Evolutionary conservation across 1,140 invertebrate genomes (phyloP), one percentile per base, ranked within the genome.

Genomic region (Drosophila miranda): DNA sequence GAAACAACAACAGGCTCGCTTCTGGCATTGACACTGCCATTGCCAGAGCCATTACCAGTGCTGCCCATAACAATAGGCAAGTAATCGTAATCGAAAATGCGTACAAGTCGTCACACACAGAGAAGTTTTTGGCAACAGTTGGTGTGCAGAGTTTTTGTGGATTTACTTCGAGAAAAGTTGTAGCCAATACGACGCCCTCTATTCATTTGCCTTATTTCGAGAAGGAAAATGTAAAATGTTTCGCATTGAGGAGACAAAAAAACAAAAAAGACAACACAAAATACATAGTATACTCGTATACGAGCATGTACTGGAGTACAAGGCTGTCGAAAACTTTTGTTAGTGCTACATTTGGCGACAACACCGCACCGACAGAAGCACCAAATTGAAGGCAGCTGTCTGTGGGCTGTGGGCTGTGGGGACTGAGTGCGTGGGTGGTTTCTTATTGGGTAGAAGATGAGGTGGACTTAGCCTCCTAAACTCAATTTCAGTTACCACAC

Each of bases 91-190:
- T 81, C 68, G 78, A 76, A 77, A 82, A 70, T 73, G 68, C 80
- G 78, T 73, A 77, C 71, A 78, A 77, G 48, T 50, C 56, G 23
- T 26, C 23, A 26, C 23, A 38, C 34, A 38, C 34, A 38, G 11
- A 54, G 49, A 46, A 71, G 64, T 72, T 68, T 67, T 38, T 70
- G 81, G 81, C 80, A 84, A 84, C 80, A 84, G 83, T 84, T 84
- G 80, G 81, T 68, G 81, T 86, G 68, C 84, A 84, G 76, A 86
- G 59, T 84, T 84, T 84, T 44, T 41, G 59, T 61, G 54, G 66
- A 69, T 74, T 67, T 80, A 84, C 80, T 78, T 78, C 23, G 52
- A 46, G 45, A 59, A 84, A 86, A 79, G 75, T 78, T 83, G 53
- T 45, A 55, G 61, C 78, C 59, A 76, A 46, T 82, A 45, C 67